phyloP scores from a whole-genome alignment of 2,888 invertebrate species.

The Acanthosepion lycidas region DNA sequence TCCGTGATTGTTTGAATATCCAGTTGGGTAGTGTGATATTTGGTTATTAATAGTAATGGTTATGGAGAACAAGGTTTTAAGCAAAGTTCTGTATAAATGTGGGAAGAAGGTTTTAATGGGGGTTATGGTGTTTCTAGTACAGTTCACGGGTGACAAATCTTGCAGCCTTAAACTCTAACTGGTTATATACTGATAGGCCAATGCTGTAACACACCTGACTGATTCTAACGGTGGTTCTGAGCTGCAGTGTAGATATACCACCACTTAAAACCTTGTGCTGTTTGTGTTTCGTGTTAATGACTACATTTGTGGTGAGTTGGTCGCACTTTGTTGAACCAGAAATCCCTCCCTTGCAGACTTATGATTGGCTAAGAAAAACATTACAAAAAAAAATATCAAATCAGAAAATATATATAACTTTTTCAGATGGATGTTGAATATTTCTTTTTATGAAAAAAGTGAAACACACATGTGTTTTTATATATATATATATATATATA shows the following conservation, averaged over 20 bases:
- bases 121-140: conserved; percentile 44
- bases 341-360: conserved; percentile 49
- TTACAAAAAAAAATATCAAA: conserved; percentile 34
- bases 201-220: conserved; percentile 34
- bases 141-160: conserved; percentile 44
- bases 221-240: conserved; percentile 45
- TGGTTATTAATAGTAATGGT: conserved; percentile 54
- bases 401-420: conserved; percentile 4
- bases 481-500: background rate
- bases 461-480: too few relatives aligned
- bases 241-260: conserved; percentile 48
- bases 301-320: conserved; percentile 49
- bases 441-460: background rate
- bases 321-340: conserved; percentile 48
- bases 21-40: conserved; percentile 53
- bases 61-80: conserved; percentile 53
- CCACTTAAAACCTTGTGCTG: conserved; percentile 50
- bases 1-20: conserved; percentile 52
- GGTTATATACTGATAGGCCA: conserved; percentile 41
- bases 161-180: conserved; percentile 38
- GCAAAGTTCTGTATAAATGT: conserved; percentile 43
- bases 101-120: conserved; percentile 38
- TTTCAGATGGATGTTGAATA: conserved; percentile 34
- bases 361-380: conserved; percentile 44
- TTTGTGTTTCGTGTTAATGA: conserved; percentile 48